A percentile compares a stretch with the other conserved stretches of the same genome.
phyloP scores from a whole-genome alignment of 2,797 vertebrate genomes.

The Pteropus rufus region DNA sequence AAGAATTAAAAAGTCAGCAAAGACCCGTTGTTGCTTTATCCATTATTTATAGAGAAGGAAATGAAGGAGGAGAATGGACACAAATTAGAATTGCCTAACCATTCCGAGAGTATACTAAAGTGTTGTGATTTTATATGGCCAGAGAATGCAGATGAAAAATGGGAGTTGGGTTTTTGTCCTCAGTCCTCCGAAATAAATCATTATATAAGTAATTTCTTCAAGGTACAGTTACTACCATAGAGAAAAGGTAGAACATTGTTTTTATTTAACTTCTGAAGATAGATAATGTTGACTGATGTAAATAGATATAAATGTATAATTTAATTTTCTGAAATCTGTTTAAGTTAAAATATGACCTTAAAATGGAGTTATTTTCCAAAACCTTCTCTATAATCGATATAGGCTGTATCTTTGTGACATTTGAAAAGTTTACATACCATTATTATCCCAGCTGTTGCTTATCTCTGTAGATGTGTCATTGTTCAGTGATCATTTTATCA shows the following conservation, averaged over 20 bases:
- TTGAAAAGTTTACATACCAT: background rate
- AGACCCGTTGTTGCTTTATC: slow-evolving; percentile 43
- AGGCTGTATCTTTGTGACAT: background rate
- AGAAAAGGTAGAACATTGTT: background rate
- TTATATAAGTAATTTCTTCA: background rate
- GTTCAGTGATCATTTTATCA: background rate
- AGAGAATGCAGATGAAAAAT: background rate
- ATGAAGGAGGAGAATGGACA: slow-evolving; percentile 47
- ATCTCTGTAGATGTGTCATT: background rate
- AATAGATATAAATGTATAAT: background rate
- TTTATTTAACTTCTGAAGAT: background rate
- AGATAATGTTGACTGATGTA: background rate
- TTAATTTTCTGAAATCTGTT: background rate
- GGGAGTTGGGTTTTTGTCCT: background rate
- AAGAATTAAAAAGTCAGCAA: slow-evolving; percentile 70
- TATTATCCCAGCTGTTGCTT: background rate
- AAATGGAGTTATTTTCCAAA: background rate
- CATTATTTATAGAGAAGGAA: slow-evolving; percentile 73
- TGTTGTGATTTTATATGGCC: slow-evolving; percentile 15
- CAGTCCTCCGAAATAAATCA: background rate
- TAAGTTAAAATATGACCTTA: background rate
- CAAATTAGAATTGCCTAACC: slow-evolving; percentile 10
- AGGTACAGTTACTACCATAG: background rate
- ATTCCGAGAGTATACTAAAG: slow-evolving; percentile 10
- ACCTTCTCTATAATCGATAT: background rate